Evolutionary conservation across 1,140 invertebrate species (phyloP).

Genomic region (Hypsibius dujardini): DNA sequence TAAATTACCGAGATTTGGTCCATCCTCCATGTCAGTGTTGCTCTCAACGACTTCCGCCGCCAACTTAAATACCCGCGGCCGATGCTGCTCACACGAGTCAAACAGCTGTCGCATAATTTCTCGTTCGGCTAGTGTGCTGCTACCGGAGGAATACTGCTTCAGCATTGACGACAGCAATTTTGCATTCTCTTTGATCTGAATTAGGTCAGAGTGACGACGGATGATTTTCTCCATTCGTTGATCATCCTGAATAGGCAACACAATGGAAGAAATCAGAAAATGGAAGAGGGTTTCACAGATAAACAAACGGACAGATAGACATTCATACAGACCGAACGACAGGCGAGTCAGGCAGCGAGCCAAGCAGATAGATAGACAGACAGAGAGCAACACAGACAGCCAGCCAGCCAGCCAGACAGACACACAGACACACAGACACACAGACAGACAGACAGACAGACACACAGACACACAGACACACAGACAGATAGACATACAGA

Average conservation of each 20-base stretch:
- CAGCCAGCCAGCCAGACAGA: too few species aligned
- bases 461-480: too few species aligned
- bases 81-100: constrained; percentile 52
- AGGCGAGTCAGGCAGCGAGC: too few species aligned
- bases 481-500: too few species aligned
- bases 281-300: constrained; percentile 12
- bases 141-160: constrained; percentile 43
- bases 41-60: constrained; percentile 55
- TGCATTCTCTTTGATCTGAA: constrained; percentile 65
- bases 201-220: constrained; percentile 54
- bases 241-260: constrained; percentile 48
- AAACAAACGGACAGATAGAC: too few species aligned
- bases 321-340: too few species aligned
- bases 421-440: too few species aligned
- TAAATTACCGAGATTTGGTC: constrained; percentile 17
- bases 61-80: constrained; percentile 55
- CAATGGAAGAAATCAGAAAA: constrained; percentile 9
- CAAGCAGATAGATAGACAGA: too few species aligned
- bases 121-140: constrained; percentile 45
- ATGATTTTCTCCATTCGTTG: constrained; percentile 57
- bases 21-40: constrained; percentile 20
- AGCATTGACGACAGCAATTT: constrained; percentile 71
- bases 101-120: constrained; percentile 46
- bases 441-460: too few species aligned
- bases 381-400: too few species aligned